These are phyloP conservation scores for Spicauda simplicius DNA, from an alignment of 2,888 invertebrate species.

Conservation along the genomic window DNA sequence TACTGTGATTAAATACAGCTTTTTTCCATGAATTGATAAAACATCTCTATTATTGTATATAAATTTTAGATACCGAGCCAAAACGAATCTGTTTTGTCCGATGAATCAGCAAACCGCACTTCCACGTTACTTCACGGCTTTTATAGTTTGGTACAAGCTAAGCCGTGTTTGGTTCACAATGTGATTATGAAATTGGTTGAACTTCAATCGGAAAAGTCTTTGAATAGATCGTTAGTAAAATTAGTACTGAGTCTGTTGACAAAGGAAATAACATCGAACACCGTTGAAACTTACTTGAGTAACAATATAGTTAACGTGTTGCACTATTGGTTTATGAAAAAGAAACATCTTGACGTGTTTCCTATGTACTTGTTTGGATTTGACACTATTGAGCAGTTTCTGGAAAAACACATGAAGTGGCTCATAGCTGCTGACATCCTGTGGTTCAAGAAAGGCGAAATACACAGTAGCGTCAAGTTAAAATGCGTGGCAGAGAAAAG, in stretches of 20 bases:
- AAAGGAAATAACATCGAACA: constrained; percentile 51
- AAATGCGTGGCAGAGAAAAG: constrained; percentile 50
- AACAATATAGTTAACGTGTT: constrained; percentile 78
- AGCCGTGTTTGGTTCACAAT: constrained; percentile 77
- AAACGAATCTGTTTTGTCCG: constrained; percentile 72
- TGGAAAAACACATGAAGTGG: constrained; percentile 74
- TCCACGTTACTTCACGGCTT: constrained; percentile 84
- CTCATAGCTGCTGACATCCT: constrained; percentile 73
- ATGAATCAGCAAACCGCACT: constrained; percentile 85
- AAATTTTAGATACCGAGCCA: constrained; percentile 67
- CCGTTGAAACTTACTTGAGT: constrained; percentile 63
- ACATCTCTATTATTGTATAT: neutral
- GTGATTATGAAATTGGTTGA: constrained; percentile 82
- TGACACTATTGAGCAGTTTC: constrained; percentile 60
- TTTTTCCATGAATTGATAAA: too few species aligned
- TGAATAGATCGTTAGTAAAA: constrained; percentile 67
- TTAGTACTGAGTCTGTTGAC: constrained; percentile 73
- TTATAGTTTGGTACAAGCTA: constrained; percentile 79
- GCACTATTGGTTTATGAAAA: constrained; percentile 75
- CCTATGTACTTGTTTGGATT: constrained; percentile 73
- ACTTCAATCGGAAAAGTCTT: constrained; percentile 78
- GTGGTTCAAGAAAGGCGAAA: constrained; percentile 64
- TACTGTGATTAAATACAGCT: too few species aligned
- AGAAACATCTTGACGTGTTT: constrained; percentile 65
- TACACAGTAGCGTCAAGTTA: constrained; percentile 57